Base-by-base conservation (phyloP, 2,888 invertebrate species). In the Calameuta idolon region DNA sequence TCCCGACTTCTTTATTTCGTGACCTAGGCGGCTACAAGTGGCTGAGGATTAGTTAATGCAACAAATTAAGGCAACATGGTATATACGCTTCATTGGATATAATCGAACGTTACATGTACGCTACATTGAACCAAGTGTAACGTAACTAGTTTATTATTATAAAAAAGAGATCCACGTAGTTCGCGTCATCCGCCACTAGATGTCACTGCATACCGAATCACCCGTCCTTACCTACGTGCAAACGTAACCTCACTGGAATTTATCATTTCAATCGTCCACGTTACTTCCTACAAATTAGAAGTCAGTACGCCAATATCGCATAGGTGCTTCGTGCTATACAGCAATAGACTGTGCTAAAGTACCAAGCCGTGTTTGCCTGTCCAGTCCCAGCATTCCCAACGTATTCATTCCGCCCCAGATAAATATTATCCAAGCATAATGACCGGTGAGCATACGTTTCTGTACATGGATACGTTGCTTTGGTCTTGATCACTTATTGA, bases 1-100 rank as follows among this genome's bases (percentile, higher is more conserved):
- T 15, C 40, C 4, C 15, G 40, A 40, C 15, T 40, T 40, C 40
- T 40, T 4, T 12, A 40, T 55, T 9, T 9, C 23, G 23, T 55
- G 40, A 23, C 55, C 55, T 23, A 55, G 15, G 9, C 15, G 55
- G 23, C 9, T 55, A 9, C 1, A 9, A 55, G 9, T 23, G 55
- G 76, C 77, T 79, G 69, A 75, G 82, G 83, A 88, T 88, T 87
- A 87, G 88, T 88, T 88, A 35, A 35, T 35, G 35, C 35, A 35
- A 87, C 83, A 85, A 88, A 88, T 88, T 88, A 89, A 87, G 85
- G 86, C 85, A 85, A 83, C 83, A 80, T 80, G 80, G 81, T 83
- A 80, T 86, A 84, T 83, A 85, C 85, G 86, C 85, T 84, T 84
- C 83, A 87, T 88, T 88, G 86, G 83, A 84, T 83, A 86, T 87